Base-by-base conservation (phyloP, 2,888 invertebrate genomes). In the Acrobeloides nanus region DNA sequence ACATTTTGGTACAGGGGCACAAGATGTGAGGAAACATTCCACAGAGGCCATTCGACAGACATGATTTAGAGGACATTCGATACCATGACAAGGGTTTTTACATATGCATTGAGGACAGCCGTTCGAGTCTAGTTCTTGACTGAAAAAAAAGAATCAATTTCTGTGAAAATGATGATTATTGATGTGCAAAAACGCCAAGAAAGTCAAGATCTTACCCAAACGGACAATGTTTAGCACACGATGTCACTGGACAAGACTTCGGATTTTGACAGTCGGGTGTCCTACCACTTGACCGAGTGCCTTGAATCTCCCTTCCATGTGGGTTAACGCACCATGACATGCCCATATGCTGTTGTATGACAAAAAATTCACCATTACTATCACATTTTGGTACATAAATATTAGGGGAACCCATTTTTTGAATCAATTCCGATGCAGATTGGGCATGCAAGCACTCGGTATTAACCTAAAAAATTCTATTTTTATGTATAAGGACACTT, bases 21-120 rank as follows among this genome's bases (percentile, higher is more conserved):
- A 51, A 8, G 26, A 40, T 4, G 40, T 38, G 20, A 45, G 33
- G 29, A 59, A 40, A 42, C 67, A 67, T 18, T 59, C 35, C 2
- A 57, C 54, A n/a, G 50, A 38, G 5, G 61, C 52, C 35, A 61
- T 41, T 24, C 62, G 46, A 34, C 68, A 68, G 8, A 66, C 54
- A 27, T 59, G 61, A 23, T 62, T 57, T 27, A 56, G 46, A n/a
- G 66, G 62, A 37, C 69, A 70, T 18, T 48, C 45, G 32, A 68
- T 51, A 18, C 53, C 53, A 23, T 53, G 50, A 40, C 71, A 71
- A 1, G 62, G 61, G 32, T 61, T 45, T 6, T 51, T 46, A 43
- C 71, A 71, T 23, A 55, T 57, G 42, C 71, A 71, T 20, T 55
- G 48, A 8, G 57, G 54, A 37, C 71, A 71, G n/a, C 71, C 71